Conservation (phyloP, 1,140 invertebrate species). For the Sogatella furcifera region DNA sequence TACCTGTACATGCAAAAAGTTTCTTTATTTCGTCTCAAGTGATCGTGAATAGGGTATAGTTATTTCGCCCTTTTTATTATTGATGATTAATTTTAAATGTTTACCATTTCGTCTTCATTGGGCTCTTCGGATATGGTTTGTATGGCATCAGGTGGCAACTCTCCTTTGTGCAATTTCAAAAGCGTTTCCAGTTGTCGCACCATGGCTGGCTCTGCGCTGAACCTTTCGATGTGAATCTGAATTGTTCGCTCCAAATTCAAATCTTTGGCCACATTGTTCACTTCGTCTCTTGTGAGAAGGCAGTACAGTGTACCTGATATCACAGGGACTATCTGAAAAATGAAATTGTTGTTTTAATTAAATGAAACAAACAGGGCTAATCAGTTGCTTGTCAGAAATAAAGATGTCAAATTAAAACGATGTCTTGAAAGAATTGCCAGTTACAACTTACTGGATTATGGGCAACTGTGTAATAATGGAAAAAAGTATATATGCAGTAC, state of each 20-base stretch:
- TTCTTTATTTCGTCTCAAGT: no score
- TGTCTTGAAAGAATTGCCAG: no score
- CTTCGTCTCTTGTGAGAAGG: constrained; percentile 12
- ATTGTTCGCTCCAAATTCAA: constrained; percentile 10
- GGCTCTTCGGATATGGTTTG: constrained; percentile 9
- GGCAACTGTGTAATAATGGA: no score
- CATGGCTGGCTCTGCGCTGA: constrained; percentile 9
- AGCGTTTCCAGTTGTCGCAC: constrained; percentile 15
- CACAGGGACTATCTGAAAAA: constrained; percentile 18
- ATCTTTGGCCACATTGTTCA: constrained; percentile 16
- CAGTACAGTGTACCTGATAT: constrained; percentile 21
- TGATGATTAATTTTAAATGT: no score
- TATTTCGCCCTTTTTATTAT: no score
- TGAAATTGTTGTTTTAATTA: not conserved
- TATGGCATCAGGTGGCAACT: constrained; percentile 3
- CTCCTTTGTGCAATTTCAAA: constrained; percentile 9
- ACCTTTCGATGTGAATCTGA: not conserved
- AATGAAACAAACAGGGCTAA: no score
- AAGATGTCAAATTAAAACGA: no score
- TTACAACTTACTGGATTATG: no score
- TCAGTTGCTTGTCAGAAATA: no score
- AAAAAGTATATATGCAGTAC: no score
- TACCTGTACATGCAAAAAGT: no score
- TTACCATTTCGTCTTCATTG: constrained; percentile 16
- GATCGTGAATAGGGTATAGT: no score